phyloP scores from a whole-genome alignment of 2,888 invertebrate species.

The Tachina grossa region DNA sequence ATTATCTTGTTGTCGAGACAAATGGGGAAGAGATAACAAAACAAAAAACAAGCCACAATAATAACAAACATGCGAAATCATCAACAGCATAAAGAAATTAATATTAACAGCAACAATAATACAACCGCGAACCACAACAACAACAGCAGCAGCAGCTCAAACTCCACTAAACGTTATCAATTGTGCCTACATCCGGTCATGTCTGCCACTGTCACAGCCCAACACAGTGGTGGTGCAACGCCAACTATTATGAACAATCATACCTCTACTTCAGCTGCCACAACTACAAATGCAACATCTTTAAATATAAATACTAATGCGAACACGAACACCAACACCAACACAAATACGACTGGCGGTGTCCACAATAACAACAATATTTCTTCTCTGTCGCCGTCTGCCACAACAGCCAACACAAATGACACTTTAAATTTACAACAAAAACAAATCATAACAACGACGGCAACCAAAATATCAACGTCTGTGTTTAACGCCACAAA shows the following conservation, averaged over 20 bases:
- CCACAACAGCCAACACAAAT: constrained; percentile 39
- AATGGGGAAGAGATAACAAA: constrained; percentile 42
- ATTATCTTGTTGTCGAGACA: constrained; percentile 29
- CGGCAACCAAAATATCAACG: constrained; percentile 64
- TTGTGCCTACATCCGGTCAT: constrained; percentile 71
- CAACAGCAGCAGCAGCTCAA: constrained; percentile 56
- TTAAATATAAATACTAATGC: constrained; percentile 22
- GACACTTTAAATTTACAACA: constrained; percentile 47
- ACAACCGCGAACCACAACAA: constrained; percentile 41
- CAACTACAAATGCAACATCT: constrained; percentile 41
- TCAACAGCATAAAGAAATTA: constrained; percentile 61
- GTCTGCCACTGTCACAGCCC: constrained; percentile 54
- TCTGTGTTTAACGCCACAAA: constrained; percentile 64
- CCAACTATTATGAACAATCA: constrained; percentile 70
- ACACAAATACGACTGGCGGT: background rate
- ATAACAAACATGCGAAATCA: constrained; percentile 69
- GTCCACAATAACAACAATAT: constrained; percentile 28
- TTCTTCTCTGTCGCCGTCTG: constrained; percentile 20
- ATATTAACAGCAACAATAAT: constrained; percentile 43
- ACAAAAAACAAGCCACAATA: constrained; percentile 23
- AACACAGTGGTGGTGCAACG: constrained; percentile 41
- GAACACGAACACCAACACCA: background rate
- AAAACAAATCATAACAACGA: constrained; percentile 49
- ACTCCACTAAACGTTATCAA: constrained; percentile 75
- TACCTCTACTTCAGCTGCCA: constrained; percentile 18